Conservation (phyloP, 2,888 invertebrate genomes). For the Drosophila maculinotata region DNA sequence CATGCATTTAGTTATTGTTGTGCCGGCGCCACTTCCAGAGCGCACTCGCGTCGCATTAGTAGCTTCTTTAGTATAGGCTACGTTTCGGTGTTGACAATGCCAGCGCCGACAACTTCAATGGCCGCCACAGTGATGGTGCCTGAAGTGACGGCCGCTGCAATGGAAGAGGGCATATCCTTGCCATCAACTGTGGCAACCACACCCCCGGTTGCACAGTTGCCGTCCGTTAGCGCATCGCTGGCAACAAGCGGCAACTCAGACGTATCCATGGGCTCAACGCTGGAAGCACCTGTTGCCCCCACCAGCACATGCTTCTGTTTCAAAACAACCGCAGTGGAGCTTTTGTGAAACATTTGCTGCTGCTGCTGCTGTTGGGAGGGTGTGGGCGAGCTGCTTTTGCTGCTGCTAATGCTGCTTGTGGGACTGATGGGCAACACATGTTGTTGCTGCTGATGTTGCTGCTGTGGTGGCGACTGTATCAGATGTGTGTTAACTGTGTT, state of each 20-base stretch:
- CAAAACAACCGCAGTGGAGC: slow-evolving; percentile 18
- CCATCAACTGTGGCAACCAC: slow-evolving; percentile 51
- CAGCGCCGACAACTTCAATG: slow-evolving; percentile 71
- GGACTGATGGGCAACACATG: slow-evolving; percentile 85
- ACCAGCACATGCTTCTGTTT: slow-evolving; percentile 69
- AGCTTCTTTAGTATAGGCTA: slow-evolving; percentile 86
- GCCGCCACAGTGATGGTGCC: slow-evolving; percentile 61
- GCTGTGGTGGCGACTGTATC: slow-evolving; percentile 62
- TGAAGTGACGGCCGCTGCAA: slow-evolving; percentile 49
- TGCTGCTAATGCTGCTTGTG: slow-evolving; percentile 80
- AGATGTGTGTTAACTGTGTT: slow-evolving; percentile 51
- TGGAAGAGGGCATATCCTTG: slow-evolving; percentile 57
- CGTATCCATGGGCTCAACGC: slow-evolving; percentile 67
- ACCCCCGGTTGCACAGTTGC: slow-evolving; percentile 26
- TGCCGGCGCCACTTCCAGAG: slow-evolving; percentile 42
- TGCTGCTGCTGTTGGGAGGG: slow-evolving; percentile 68
- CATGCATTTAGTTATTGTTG: slow-evolving; percentile 8
- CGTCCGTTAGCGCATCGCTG: slow-evolving; percentile 55
- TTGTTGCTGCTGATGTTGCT: slow-evolving; percentile 65
- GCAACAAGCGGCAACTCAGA: slow-evolving; percentile 52
- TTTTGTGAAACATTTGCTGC: slow-evolving; percentile 31
- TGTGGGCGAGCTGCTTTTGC: slow-evolving; percentile 78
- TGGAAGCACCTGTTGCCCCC: slow-evolving; percentile 28
- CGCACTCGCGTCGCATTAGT: slow-evolving; percentile 83
- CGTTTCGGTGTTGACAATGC: slow-evolving; percentile 83